Percentiles rank a stretch among this genome's conserved stretches.
Conservation (phyloP, 2,113 vertebrate species). For the Solea senegalensis region DNA sequence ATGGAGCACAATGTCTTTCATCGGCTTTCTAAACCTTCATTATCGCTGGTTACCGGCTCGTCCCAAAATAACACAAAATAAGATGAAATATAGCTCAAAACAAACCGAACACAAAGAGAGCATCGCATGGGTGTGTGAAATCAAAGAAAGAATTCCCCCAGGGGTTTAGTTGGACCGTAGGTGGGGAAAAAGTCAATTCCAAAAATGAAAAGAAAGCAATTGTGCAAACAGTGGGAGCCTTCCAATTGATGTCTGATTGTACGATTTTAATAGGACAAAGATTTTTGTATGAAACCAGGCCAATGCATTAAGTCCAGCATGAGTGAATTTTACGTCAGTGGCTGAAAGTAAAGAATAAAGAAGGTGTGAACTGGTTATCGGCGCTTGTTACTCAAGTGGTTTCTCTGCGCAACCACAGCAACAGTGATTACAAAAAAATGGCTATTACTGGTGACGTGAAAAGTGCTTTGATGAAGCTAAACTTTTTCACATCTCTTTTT, state of each 20-base stretch:
- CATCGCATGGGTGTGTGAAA: neutral
- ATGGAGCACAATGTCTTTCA: no score
- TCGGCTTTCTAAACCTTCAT: no score
- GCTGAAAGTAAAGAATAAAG: neutral
- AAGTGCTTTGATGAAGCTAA: conserved; percentile 15
- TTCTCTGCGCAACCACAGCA: neutral
- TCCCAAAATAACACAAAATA: no score
- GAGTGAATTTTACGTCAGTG: neutral
- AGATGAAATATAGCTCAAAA: neutral
- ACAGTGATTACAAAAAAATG: neutral
- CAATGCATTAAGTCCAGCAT: neutral
- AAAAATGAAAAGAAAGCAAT: conserved; percentile 24
- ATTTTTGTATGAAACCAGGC: neutral
- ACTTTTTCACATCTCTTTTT: neutral
- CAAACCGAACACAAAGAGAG: neutral
- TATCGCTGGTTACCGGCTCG: no score
- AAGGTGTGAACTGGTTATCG: neutral
- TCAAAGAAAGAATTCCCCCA: neutral
- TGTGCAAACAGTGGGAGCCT: neutral
- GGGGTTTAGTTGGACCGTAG: neutral
- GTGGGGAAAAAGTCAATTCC: conserved; percentile 10
- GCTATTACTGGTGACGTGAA: neutral
- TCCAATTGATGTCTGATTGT: neutral
- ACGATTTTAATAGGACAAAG: neutral
- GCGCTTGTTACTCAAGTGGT: no score